Conservation (phyloP, 1,140 invertebrate genomes). For the Drosophila leontia region DNA sequence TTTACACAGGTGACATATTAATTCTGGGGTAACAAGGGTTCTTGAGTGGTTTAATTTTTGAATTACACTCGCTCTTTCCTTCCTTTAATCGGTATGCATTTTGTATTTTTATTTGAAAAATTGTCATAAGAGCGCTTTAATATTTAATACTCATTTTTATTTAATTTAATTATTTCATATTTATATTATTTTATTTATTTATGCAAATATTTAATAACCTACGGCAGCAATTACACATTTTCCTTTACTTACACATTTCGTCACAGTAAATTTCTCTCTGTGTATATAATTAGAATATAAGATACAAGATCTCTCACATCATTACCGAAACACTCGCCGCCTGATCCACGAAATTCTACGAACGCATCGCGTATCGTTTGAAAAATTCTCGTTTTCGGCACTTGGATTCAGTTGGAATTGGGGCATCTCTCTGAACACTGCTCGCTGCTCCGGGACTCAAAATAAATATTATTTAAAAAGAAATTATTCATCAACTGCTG, state of each 20-base stretch:
- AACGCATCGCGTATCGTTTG: slow-evolving; percentile 59
- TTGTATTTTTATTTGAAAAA: neutral
- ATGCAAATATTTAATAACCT: neutral
- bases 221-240: too few species aligned
- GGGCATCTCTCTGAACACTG: slow-evolving; percentile 52
- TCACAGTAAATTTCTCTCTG: neutral
- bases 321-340: slow-evolving; percentile 56
- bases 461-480: neutral
- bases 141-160: neutral
- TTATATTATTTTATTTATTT: neutral
- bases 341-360: slow-evolving; percentile 32
- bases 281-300: slow-evolving; percentile 13
- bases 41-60: slow-evolving; percentile 1
- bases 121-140: neutral
- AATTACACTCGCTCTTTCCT: neutral
- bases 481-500: neutral
- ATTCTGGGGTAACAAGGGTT: slow-evolving; percentile 5
- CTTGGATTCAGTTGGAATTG: slow-evolving; percentile 63
- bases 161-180: neutral
- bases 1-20: slow-evolving; percentile 34
- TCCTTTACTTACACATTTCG: too few species aligned
- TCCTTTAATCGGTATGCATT: too few species aligned
- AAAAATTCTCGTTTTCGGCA: slow-evolving; percentile 70
- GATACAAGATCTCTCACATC: slow-evolving; percentile 14
- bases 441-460: slow-evolving; percentile 17